These are phyloP conservation scores for Hippocampus comes DNA, from an alignment of 2,113 vertebrate species.

Conservation along the genomic window DNA sequence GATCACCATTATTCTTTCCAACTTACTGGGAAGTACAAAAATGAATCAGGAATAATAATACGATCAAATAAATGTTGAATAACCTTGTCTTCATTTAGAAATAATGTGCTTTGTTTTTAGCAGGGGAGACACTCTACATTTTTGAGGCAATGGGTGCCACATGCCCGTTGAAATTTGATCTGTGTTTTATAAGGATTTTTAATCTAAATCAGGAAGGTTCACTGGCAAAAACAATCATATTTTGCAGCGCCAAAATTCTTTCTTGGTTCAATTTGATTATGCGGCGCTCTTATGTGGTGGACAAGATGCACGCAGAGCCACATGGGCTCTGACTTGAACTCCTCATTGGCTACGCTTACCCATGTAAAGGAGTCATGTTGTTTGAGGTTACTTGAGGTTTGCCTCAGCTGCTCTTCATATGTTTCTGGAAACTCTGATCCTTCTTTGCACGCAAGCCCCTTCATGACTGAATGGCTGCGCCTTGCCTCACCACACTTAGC, in stretches of 20 bases:
- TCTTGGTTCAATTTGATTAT: constrained; percentile 34
- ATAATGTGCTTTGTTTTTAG: constrained; percentile 2
- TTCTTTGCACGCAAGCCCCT: constrained; percentile 32
- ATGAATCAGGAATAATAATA: not conserved
- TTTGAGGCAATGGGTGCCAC: constrained; percentile 10
- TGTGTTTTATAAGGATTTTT: constrained; percentile 11
- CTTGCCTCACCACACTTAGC: constrained; percentile 21
- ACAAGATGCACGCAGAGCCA: constrained; percentile 8
- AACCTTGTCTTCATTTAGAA: too few species aligned
- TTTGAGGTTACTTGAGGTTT: constrained; percentile 47
- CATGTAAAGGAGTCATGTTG: constrained; percentile 24
- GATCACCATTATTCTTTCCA: constrained; percentile 21
- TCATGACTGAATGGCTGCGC: constrained; percentile 36
- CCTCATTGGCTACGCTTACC: constrained; percentile 24
- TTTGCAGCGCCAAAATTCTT: constrained; percentile 27
- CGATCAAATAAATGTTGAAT: not conserved
- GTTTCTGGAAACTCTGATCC: constrained; percentile 42
- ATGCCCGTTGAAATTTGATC: constrained; percentile 17
- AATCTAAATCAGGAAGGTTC: constrained; percentile 40
- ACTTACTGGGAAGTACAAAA: constrained; percentile 5
- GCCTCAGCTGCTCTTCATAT: constrained; percentile 55
- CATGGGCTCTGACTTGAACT: not conserved
- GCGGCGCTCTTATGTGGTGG: constrained; percentile 10
- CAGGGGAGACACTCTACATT: not conserved
- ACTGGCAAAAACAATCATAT: constrained; percentile 32